Evolutionary conservation across 2,888 invertebrate genomes (phyloP).

Genomic region (Scotopteryx bipunctaria): DNA sequence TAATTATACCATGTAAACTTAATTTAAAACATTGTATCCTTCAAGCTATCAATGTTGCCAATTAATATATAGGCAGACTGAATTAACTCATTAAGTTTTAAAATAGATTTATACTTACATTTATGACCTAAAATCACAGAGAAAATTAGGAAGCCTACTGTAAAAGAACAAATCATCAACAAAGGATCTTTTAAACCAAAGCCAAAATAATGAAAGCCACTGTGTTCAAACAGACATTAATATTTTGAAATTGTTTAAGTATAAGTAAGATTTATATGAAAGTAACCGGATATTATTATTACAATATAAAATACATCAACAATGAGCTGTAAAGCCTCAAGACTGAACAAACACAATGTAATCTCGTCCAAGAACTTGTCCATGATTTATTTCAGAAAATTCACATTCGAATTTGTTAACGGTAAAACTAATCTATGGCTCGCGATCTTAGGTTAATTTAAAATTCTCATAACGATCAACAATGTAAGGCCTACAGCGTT

Average conservation of each 20-base stretch:
- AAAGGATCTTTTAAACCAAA: too few species aligned
- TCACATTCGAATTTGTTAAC: conserved; percentile 57
- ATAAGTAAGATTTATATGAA: too few species aligned
- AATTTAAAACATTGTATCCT: neutral
- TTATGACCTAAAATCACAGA: too few species aligned
- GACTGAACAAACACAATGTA: conserved; percentile 64
- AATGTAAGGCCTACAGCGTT: conserved; percentile 31
- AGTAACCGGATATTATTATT: too few species aligned
- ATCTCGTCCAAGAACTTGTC: conserved; percentile 59
- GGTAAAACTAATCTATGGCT: conserved; percentile 54
- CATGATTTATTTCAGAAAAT: conserved; percentile 65
- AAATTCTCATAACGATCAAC: conserved; percentile 44
- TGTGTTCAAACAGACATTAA: too few species aligned
- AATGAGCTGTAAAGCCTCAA: conserved; percentile 58
- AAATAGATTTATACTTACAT: too few species aligned
- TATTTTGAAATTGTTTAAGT: too few species aligned
- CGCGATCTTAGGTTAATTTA: conserved; percentile 50
- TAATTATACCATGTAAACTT: neutral
- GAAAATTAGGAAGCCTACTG: too few species aligned
- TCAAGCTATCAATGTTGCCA: neutral
- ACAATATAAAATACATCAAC: conserved; percentile 45
- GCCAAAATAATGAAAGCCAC: too few species aligned
- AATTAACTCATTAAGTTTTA: conserved; percentile 26
- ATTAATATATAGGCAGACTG: too few species aligned
- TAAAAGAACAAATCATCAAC: too few species aligned